A percentile compares a stretch with the other conserved stretches of the same genome.
phyloP scores from a whole-genome alignment of 2,113 vertebrate genomes.

The Catharus fuscescens region DNA sequence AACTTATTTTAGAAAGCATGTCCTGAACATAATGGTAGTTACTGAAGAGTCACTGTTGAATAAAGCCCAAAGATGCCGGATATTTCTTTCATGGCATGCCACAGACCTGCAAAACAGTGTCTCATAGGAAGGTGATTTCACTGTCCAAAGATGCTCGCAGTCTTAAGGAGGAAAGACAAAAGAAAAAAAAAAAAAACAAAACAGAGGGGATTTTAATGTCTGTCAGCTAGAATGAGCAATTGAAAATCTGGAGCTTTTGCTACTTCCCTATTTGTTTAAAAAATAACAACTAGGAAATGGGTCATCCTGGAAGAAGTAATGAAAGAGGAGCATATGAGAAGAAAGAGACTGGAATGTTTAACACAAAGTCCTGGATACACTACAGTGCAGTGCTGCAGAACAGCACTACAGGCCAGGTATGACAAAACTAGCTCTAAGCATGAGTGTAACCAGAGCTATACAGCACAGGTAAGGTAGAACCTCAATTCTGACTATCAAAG shows the following conservation, averaged over 20 bases:
- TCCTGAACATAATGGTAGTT: background rate
- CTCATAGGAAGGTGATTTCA: background rate
- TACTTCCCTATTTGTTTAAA: background rate
- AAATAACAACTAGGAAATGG: background rate
- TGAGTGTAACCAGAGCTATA: background rate
- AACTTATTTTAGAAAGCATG: background rate
- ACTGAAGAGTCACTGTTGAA: background rate
- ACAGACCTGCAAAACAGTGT: background rate
- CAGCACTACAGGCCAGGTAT: background rate
- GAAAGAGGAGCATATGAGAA: background rate
- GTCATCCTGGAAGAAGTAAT: background rate
- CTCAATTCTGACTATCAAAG: background rate
- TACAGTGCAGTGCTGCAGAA: background rate
- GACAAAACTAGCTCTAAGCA: background rate
- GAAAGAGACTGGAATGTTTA: background rate
- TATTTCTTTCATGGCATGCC: constrained; percentile 22
- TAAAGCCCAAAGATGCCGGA: background rate
- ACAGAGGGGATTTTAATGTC: background rate
- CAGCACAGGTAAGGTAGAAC: background rate
- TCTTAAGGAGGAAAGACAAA: background rate
- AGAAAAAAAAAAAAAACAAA: no score
- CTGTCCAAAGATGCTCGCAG: background rate
- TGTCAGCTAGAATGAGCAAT: background rate
- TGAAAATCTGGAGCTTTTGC: background rate
- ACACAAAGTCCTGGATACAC: background rate